phyloP scores from a whole-genome alignment of 2,888 invertebrate genomes.

The Quadroppia sp. region DNA sequence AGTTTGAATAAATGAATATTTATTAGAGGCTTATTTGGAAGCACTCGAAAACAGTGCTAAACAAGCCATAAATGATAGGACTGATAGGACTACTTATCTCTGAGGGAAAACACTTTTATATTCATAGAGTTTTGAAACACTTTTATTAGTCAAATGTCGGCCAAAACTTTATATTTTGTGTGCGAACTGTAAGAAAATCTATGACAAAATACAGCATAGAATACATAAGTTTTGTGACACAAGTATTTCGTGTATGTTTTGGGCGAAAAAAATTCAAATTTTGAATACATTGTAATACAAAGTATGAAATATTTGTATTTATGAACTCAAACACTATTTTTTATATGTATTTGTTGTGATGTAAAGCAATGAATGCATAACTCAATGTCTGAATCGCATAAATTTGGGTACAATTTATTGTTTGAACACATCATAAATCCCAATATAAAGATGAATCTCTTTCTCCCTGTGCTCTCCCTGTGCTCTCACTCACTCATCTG shows the following conservation, averaged over 20 bases:
- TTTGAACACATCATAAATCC: constrained; percentile 9
- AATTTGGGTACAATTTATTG: constrained; percentile 24
- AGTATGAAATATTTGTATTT: constrained; percentile 2
- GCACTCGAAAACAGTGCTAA: constrained; percentile 33
- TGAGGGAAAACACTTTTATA: constrained; percentile 22
- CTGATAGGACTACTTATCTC: constrained; percentile 33
- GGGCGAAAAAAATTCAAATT: not conserved
- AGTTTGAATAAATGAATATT: constrained; percentile 38
- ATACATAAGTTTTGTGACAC: constrained; percentile 20
- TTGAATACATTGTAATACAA: constrained; percentile 18
- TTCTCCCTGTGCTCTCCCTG: not conserved
- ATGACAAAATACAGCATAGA: not conserved
- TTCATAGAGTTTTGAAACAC: constrained; percentile 31
- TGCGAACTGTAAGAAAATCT: not conserved
- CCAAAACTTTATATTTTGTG: constrained; percentile 22
- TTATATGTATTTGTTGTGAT: not conserved
- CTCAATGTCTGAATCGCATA: constrained; percentile 19
- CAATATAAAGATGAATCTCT: constrained; percentile 22
- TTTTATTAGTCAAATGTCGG: constrained; percentile 31
- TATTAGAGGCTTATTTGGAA: constrained; percentile 36
- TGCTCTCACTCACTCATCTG: not conserved
- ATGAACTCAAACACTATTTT: constrained; percentile 18
- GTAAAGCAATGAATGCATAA: constrained; percentile 5
- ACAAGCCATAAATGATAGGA: constrained; percentile 37
- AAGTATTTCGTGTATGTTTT: not conserved